phyloP scores from a whole-genome alignment of 1,140 invertebrate species.

The Leptinotarsa texana region DNA sequence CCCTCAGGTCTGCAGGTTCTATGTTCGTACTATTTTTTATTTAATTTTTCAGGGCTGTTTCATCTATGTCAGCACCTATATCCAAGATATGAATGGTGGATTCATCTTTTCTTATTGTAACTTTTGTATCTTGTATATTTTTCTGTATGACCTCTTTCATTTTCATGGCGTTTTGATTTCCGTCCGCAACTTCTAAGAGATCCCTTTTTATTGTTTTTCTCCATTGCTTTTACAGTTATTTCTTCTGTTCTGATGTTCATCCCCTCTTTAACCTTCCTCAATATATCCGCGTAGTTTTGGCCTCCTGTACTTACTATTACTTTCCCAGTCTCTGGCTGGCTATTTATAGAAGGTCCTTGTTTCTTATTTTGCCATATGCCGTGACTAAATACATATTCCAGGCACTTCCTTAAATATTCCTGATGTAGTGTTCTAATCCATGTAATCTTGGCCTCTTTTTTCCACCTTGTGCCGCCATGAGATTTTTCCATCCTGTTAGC shows the following conservation, averaged over 20 bases:
- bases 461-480: neutral
- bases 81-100: constrained; percentile 1
- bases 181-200: constrained; percentile 9
- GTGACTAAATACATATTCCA: constrained; percentile 6
- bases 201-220: constrained; percentile 9
- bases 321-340: neutral
- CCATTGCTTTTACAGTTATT: neutral
- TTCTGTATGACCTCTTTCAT: constrained; percentile 6
- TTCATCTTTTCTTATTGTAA: neutral
- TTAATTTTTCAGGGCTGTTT: neutral
- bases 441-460: constrained; percentile 13
- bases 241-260: neutral
- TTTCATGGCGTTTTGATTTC: neutral
- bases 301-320: constrained; percentile 1
- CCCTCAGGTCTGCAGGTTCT: neutral
- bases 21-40: neutral
- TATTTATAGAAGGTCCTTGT: neutral
- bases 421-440: neutral
- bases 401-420: neutral
- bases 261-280: constrained; percentile 10
- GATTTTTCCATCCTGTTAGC: neutral
- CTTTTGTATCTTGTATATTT: neutral
- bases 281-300: neutral
- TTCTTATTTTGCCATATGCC: neutral
- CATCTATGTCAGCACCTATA: neutral